Conservation (phyloP, 2,113 vertebrate genomes). For the Rafetus swinhoei region DNA sequence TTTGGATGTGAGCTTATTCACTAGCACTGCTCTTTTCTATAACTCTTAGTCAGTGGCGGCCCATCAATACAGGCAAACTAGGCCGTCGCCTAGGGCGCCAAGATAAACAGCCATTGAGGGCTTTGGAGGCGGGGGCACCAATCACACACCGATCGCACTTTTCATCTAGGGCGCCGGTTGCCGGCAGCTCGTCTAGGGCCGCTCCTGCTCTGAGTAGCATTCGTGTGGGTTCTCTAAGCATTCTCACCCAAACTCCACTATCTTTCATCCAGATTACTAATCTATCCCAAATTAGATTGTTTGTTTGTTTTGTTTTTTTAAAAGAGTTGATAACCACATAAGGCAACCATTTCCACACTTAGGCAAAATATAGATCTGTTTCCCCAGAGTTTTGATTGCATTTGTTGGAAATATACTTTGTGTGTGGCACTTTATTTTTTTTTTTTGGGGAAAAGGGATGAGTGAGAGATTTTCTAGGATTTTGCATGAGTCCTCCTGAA, state of each 20-base stretch:
- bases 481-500: background rate
- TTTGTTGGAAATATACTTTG: background rate
- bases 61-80: too few species aligned
- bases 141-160: too few species aligned
- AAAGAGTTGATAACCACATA: background rate
- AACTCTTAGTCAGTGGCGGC: background rate
- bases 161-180: too few species aligned
- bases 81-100: too few species aligned
- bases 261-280: background rate
- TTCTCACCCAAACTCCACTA: background rate
- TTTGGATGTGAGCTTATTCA: background rate
- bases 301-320: too few species aligned
- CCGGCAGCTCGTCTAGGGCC: too few species aligned
- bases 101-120: too few species aligned
- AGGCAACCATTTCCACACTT: background rate
- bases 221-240: background rate
- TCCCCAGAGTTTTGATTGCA: background rate
- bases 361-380: background rate
- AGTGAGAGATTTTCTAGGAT: rapidly evolving
- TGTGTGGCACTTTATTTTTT: background rate
- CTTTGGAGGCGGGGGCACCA: too few species aligned
- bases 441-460: too few species aligned
- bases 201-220: background rate
- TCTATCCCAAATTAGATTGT: too few species aligned
- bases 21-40: background rate